Base-by-base conservation (phyloP, 2,888 invertebrate genomes). In the Brachyopa scutellaris region DNA sequence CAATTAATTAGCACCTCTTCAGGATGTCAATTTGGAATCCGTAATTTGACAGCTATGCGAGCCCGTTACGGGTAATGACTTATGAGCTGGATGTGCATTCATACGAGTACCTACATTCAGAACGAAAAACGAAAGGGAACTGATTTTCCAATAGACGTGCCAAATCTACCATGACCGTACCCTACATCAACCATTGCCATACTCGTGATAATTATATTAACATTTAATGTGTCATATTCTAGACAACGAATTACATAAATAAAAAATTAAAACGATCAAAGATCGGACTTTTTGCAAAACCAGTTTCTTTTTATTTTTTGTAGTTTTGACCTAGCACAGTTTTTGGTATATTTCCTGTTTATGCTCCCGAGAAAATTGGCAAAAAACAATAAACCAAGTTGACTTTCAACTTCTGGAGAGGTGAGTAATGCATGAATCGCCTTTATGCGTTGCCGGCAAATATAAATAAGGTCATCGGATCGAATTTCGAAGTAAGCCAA, bases 361-460 rank as follows among this genome's bases (percentile, higher is more conserved):
- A 5, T 38, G 1, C n/a, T 59, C 15, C 17, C 29, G 9, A 42
- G 21, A 59, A 13, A 11, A 8, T 33, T n/a, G n/a, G 3, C 8
- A 15, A 17, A 2, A 19, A 23, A 17, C 3, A 6, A 9, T 17
- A 5, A 19, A n/a, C 23, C 9, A 45, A 42, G 26, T 26, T 26
- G 17, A 59, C 26, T 17, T 26, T 59, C 40, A 40, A 26, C 26
- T 59, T 29, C 17, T 15, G 6, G 17, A 29, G n/a, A 15, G 2
- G n/a, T 59, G 57, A 59, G 57, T 59, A 59, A 59, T 59, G 26
- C 17, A 42, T 23, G 13, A 40, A 40, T 49, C 26, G 15, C 3
- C 8, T 29, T n/a, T n/a, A n/a, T n/a, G n/a, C n/a, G n/a, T n/a
- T n/a, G n/a, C n/a, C n/a, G 19, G 11, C 17, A n/a, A 51, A 15